phyloP scores from a whole-genome alignment of 1,140 invertebrate genomes.

The Aricia agestis region DNA sequence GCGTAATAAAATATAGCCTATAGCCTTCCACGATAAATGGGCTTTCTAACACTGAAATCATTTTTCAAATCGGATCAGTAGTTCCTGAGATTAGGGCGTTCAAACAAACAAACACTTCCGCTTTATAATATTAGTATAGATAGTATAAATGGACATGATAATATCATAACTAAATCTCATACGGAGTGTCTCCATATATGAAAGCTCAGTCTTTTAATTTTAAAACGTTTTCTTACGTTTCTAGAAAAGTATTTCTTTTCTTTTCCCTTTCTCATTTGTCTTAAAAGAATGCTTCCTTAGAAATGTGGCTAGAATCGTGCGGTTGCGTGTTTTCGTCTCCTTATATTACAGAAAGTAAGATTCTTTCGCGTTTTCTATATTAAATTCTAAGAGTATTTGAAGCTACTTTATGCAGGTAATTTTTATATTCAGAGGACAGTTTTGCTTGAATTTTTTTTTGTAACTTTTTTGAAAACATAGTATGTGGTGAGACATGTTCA shows the following conservation, averaged over 20 bases:
- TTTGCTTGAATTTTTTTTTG: too few species aligned
- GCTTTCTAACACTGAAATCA: too few species aligned
- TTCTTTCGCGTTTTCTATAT: not conserved
- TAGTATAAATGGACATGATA: too few species aligned
- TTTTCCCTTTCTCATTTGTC: not conserved
- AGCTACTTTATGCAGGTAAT: not conserved
- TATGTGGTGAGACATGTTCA: too few species aligned
- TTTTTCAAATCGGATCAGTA: too few species aligned
- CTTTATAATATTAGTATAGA: too few species aligned
- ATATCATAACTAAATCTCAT: not conserved
- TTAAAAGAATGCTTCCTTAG: conserved; percentile 1
- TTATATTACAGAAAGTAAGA: not conserved
- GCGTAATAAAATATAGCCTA: too few species aligned
- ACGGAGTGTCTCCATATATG: not conserved
- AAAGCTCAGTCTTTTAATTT: not conserved
- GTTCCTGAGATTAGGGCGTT: too few species aligned
- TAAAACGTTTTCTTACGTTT: not conserved
- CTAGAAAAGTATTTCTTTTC: not conserved
- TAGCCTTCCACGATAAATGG: too few species aligned
- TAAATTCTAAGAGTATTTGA: not conserved
- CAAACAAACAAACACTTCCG: too few species aligned
- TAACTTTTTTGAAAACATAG: too few species aligned
- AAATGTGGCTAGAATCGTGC: not conserved
- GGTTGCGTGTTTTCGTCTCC: conserved; percentile 2
- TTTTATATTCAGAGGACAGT: too few species aligned